Percentiles rank a stretch among this genome's conserved stretches.
phyloP scores from a whole-genome alignment of 37 sponge, comb jelly and placozoan species.

The Tethya wilhelma region DNA sequence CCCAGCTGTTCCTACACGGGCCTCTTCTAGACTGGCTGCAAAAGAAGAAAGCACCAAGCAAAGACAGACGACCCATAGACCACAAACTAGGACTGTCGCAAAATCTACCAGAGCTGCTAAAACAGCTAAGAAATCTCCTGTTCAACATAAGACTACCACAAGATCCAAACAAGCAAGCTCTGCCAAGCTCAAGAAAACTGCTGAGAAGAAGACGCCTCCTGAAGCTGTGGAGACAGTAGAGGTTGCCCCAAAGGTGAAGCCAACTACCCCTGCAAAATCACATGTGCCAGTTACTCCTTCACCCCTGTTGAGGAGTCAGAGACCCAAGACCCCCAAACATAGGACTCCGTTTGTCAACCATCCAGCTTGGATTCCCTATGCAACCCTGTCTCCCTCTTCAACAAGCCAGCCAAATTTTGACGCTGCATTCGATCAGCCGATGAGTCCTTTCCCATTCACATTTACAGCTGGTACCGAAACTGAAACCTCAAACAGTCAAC shows the following conservation, averaged over 20 bases:
- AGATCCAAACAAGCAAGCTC: neutral
- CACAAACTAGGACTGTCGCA: neutral
- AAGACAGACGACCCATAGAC: neutral
- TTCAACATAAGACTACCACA: neutral
- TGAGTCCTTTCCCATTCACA: constrained; percentile 13
- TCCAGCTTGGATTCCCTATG: constrained; percentile 56
- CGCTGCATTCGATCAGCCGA: constrained; percentile 1
- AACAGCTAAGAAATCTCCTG: neutral
- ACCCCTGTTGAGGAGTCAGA: constrained; percentile 9
- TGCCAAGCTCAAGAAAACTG: neutral
- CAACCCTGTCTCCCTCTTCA: neutral
- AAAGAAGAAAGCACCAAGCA: neutral
- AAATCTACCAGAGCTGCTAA: neutral
- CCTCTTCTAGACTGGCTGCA: constrained; percentile 4
- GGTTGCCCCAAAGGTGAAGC: neutral
- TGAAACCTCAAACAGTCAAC: too few species aligned
- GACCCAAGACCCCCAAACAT: neutral
- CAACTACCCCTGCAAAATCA: neutral
- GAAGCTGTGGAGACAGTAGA: neutral
- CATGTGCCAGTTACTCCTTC: constrained; percentile 18
- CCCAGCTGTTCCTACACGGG: neutral
- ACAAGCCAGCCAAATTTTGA: constrained; percentile 12
- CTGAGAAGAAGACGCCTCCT: neutral
- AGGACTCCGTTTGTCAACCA: constrained; percentile 9
- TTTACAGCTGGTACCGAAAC: constrained; percentile 6